A percentile compares a stretch with the other conserved stretches of the same genome.
Evolutionary conservation across 2,113 vertebrate species (phyloP).

Genomic region (Microcebus griseorufus): DNA sequence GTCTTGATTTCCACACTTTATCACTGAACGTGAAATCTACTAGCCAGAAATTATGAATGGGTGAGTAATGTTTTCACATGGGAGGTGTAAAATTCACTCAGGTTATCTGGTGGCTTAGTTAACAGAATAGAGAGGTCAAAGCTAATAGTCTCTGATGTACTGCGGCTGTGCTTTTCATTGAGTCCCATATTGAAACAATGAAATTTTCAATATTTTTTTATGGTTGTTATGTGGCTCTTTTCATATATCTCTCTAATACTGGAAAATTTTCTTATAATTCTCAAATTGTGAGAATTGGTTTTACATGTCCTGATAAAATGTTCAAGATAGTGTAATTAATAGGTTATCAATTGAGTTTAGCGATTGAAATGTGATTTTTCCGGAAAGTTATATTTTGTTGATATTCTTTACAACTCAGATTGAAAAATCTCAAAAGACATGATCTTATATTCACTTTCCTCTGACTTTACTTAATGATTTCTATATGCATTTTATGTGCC

Average conservation of each 20-base stretch:
- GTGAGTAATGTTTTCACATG: not conserved
- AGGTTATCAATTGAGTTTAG: not conserved
- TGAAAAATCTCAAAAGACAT: not conserved
- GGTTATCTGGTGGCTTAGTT: not conserved
- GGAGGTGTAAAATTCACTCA: not conserved
- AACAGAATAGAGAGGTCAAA: not conserved
- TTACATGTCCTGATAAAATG: not conserved
- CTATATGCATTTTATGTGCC: not conserved
- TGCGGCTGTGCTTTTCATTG: not conserved
- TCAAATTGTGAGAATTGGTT: not conserved
- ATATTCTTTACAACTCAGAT: not conserved
- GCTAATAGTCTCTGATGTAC: not conserved
- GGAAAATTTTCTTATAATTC: not conserved
- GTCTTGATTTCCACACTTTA: not conserved
- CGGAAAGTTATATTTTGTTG: not conserved
- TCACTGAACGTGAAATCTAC: not conserved
- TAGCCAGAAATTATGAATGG: not conserved
- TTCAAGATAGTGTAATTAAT: not conserved
- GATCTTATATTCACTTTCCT: not conserved
- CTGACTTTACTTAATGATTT: not conserved
- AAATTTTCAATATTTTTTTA: not conserved
- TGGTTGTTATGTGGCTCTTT: not conserved
- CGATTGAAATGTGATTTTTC: not conserved
- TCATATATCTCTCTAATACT: not conserved
- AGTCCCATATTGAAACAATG: not conserved